These are phyloP conservation scores for Papilio dardanus DNA, from an alignment of 1,140 invertebrate genomes.

Conservation along the genomic window DNA sequence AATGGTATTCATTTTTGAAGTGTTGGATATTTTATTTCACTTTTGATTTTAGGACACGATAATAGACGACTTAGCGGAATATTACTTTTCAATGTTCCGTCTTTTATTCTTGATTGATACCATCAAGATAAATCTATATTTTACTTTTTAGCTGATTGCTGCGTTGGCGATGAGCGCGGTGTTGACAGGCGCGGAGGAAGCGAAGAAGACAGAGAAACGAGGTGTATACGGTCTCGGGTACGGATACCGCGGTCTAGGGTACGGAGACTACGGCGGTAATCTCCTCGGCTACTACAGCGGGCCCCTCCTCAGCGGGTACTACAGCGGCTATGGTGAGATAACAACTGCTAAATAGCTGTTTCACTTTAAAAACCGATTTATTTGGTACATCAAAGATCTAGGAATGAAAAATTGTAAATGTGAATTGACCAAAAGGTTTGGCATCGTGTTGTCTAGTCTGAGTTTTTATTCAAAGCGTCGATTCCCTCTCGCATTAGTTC, in stretches of 20 bases:
- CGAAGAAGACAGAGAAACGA: slow-evolving; percentile 73
- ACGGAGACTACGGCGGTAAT: slow-evolving; percentile 50
- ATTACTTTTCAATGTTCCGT: too few species aligned
- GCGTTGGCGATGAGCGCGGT: slow-evolving; percentile 62
- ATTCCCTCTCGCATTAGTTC: slow-evolving; percentile 31
- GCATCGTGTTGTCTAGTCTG: slow-evolving; percentile 16
- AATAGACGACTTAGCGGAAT: too few species aligned
- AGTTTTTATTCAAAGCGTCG: slow-evolving; percentile 44
- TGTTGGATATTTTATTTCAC: too few species aligned
- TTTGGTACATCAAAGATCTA: slow-evolving; percentile 18
- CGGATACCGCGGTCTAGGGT: slow-evolving; percentile 58
- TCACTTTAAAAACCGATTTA: background rate
- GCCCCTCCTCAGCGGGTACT: slow-evolving; percentile 47
- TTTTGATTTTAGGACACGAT: too few species aligned
- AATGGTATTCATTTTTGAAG: too few species aligned
- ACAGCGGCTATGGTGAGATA: slow-evolving; percentile 43
- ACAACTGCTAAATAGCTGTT: background rate
- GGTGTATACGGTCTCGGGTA: slow-evolving; percentile 66
- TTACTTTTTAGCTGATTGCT: slow-evolving; percentile 57
- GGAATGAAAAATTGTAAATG: slow-evolving; percentile 44
- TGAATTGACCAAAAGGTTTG: slow-evolving; percentile 58
- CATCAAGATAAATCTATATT: too few species aligned
- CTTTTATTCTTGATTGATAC: too few species aligned
- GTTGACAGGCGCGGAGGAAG: slow-evolving; percentile 66
- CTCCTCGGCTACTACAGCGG: slow-evolving; percentile 45